phyloP scores from a whole-genome alignment of 2,797 vertebrate genomes.

The Rhodeus uyekii region DNA sequence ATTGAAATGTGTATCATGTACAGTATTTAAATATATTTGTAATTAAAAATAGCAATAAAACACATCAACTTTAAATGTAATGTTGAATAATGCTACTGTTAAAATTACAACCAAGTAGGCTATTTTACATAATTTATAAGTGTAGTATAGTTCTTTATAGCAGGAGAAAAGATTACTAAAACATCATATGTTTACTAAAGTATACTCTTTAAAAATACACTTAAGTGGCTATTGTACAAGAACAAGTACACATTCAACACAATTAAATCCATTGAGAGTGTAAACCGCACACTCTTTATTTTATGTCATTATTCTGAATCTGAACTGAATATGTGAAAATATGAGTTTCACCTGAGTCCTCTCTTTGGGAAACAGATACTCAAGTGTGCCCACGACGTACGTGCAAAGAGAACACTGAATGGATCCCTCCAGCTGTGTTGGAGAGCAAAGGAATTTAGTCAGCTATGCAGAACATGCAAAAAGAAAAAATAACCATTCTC shows the following conservation, averaged over 20 bases:
- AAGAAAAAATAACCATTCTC: background rate
- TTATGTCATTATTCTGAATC: background rate
- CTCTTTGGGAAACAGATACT: conserved; percentile 69
- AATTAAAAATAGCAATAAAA: background rate
- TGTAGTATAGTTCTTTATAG: background rate
- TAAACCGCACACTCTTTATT: background rate
- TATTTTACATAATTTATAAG: background rate
- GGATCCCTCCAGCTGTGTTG: conserved; percentile 52
- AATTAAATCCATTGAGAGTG: background rate
- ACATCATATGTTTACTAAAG: background rate
- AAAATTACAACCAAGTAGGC: background rate
- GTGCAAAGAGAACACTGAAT: conserved; percentile 69
- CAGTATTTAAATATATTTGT: background rate
- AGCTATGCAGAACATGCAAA: background rate
- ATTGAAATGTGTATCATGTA: background rate
- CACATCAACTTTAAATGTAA: background rate
- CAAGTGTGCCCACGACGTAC: conserved; percentile 69
- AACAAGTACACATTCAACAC: background rate
- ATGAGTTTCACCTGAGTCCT: conserved; percentile 67
- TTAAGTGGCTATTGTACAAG: background rate
- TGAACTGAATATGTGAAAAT: background rate
- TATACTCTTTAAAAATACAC: background rate
- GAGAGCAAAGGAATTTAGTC: conserved; percentile 1
- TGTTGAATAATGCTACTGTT: background rate
- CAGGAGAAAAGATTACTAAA: background rate